Percentiles rank a stretch among this genome's conserved stretches.
Conservation (phyloP, 2,888 invertebrate species). For the Liopterus haemorrhoidalis region DNA sequence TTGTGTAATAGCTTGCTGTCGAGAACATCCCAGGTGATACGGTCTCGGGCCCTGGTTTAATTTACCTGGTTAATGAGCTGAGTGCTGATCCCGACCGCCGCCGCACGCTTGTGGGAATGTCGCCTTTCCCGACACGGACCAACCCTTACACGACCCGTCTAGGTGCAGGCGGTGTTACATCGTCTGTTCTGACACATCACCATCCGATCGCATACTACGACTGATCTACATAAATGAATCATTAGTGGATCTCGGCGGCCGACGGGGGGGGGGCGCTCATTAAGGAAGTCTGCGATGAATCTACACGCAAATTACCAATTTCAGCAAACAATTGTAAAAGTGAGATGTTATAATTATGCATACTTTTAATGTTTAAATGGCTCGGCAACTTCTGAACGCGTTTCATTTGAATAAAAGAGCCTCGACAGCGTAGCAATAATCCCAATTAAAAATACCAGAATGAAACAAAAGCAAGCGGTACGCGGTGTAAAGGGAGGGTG, state of each 20-base stretch:
- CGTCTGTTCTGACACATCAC: too few relatives aligned
- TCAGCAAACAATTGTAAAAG: constrained; percentile 42
- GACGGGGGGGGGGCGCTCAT: constrained; percentile 33
- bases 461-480: constrained; percentile 24
- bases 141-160: neutral
- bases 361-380: constrained; percentile 42
- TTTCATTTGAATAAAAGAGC: constrained; percentile 24
- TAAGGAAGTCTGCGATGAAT: constrained; percentile 45
- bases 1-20: constrained; percentile 30
- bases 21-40: constrained; percentile 42
- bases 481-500: neutral
- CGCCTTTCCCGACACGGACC: neutral
- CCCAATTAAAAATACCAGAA: constrained; percentile 47
- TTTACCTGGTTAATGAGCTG: constrained; percentile 46
- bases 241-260: constrained; percentile 13
- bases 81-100: constrained; percentile 32
- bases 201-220: constrained; percentile 17
- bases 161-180: constrained; percentile 8
- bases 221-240: constrained; percentile 22
- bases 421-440: constrained; percentile 42
- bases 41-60: constrained; percentile 37
- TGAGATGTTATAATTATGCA: constrained; percentile 46
- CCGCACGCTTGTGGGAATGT: constrained; percentile 1
- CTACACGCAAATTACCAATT: constrained; percentile 47
- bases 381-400: constrained; percentile 39